phyloP scores from a whole-genome alignment of 2,888 invertebrate species.

The Microctonus aethiopoides region DNA sequence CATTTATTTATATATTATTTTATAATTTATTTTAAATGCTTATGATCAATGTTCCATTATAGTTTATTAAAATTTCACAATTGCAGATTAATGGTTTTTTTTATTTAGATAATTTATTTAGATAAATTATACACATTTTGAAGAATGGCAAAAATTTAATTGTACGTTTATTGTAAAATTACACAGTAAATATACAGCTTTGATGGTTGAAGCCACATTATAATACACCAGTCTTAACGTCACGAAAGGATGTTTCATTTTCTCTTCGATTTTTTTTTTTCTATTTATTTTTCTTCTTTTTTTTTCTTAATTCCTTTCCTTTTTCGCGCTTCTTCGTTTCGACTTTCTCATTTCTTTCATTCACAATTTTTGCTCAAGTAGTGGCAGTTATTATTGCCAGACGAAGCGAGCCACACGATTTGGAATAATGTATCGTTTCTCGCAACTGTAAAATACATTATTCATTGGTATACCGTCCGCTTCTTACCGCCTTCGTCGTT shows the following conservation, averaged over 20 bases:
- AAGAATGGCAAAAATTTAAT: too few relatives aligned
- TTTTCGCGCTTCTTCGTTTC: not conserved
- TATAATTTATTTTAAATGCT: too few relatives aligned
- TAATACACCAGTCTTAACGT: not conserved
- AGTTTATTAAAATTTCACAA: too few relatives aligned
- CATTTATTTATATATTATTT: too few relatives aligned
- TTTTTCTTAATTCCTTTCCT: slow-evolving; percentile 6
- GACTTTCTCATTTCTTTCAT: slow-evolving; percentile 23
- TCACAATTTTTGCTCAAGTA: slow-evolving; percentile 17
- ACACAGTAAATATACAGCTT: not conserved
- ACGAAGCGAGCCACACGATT: slow-evolving; percentile 43
- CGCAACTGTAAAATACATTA: slow-evolving; percentile 60
- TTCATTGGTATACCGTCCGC: slow-evolving; percentile 58
- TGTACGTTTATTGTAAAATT: not conserved
- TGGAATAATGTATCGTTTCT: slow-evolving; percentile 56
- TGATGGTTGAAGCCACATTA: not conserved
- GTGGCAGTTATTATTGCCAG: slow-evolving; percentile 29
- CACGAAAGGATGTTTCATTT: not conserved
- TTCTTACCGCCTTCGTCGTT: slow-evolving; percentile 48
- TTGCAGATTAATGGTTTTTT: too few relatives aligned
- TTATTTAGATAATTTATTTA: too few relatives aligned
- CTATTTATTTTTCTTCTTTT: not conserved
- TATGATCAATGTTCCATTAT: too few relatives aligned
- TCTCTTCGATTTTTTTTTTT: not conserved
- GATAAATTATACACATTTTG: too few relatives aligned